phyloP scores from a whole-genome alignment of 2,888 invertebrate species.

The Lasioglossum zephyrum region DNA sequence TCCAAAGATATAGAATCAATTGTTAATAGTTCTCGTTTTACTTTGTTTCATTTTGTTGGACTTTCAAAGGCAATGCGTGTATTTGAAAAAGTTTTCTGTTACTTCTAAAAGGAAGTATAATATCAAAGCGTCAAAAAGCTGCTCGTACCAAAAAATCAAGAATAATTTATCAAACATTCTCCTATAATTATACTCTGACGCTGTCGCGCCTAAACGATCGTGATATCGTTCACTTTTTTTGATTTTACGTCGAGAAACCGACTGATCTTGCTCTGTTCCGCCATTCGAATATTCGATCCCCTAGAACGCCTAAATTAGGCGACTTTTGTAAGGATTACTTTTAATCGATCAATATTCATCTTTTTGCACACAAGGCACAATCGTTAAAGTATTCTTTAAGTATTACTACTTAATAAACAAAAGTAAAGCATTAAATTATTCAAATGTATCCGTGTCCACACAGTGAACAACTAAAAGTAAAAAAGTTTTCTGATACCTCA shows the following conservation, averaged over 20 bases:
- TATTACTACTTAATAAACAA: not conserved
- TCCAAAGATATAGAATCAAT: not conserved
- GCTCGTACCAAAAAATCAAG: constrained; percentile 57
- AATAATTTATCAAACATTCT: constrained; percentile 62
- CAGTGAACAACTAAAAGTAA: not conserved
- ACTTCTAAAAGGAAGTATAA: constrained; percentile 52
- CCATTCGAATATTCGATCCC: constrained; percentile 21
- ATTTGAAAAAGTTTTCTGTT: constrained; percentile 28
- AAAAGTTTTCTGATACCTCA: not conserved
- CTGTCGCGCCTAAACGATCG: constrained; percentile 23
- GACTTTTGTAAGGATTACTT: not conserved
- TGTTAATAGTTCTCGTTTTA: not conserved
- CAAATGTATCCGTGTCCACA: not conserved
- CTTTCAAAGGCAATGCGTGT: constrained; percentile 66
- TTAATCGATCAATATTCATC: too few relatives aligned
- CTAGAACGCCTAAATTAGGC: not conserved
- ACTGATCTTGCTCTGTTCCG: not conserved
- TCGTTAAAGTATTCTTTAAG: not conserved
- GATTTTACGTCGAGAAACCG: constrained; percentile 3
- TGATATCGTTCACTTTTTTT: not conserved
- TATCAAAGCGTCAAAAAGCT: constrained; percentile 62
- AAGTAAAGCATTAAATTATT: not conserved
- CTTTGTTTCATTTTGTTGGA: not conserved
- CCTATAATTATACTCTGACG: constrained; percentile 25
- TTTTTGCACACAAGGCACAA: not conserved